Conservation (phyloP, 2,888 invertebrate species). For the Sturmia bella region DNA sequence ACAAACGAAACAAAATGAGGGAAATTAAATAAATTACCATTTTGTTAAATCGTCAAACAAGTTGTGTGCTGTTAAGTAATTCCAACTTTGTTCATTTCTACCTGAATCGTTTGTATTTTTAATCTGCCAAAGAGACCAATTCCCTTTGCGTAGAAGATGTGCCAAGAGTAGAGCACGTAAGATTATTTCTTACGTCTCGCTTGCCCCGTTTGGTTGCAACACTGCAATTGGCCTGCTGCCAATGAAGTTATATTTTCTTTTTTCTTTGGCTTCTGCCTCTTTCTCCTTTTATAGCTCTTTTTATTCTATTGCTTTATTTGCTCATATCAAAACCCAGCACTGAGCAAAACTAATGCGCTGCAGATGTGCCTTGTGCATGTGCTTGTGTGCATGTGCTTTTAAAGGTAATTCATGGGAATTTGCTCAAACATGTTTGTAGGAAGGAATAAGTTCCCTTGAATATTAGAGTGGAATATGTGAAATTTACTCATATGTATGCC, state of each 20-base stretch:
- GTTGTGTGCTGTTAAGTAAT: too few relatives aligned
- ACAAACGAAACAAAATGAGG: background rate
- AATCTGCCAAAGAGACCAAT: slow-evolving; percentile 32
- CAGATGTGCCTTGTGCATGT: slow-evolving; percentile 10
- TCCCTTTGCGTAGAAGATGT: slow-evolving; percentile 23
- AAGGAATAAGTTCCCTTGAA: background rate
- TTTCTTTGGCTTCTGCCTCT: slow-evolving; percentile 1
- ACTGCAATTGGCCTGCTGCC: slow-evolving; percentile 64
- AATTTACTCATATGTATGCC: slow-evolving; percentile 5
- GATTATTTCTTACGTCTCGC: slow-evolving; percentile 64
- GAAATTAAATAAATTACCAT: too few relatives aligned
- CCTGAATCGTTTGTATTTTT: slow-evolving; percentile 30
- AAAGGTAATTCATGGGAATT: slow-evolving; percentile 28
- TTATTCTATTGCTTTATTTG: slow-evolving; percentile 41
- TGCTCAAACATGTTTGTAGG: slow-evolving; percentile 24
- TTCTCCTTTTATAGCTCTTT: background rate
- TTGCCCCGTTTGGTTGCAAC: slow-evolving; percentile 50
- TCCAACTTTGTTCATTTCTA: background rate
- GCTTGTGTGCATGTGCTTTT: background rate
- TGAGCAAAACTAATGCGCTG: slow-evolving; percentile 5
- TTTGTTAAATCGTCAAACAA: too few relatives aligned
- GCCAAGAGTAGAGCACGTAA: slow-evolving; percentile 45
- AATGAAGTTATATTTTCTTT: slow-evolving; percentile 51
- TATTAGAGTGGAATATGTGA: background rate
- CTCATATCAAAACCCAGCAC: slow-evolving; percentile 20